phyloP scores from a whole-genome alignment of 2,888 invertebrate genomes.

The Hydrotaea diabolus region DNA sequence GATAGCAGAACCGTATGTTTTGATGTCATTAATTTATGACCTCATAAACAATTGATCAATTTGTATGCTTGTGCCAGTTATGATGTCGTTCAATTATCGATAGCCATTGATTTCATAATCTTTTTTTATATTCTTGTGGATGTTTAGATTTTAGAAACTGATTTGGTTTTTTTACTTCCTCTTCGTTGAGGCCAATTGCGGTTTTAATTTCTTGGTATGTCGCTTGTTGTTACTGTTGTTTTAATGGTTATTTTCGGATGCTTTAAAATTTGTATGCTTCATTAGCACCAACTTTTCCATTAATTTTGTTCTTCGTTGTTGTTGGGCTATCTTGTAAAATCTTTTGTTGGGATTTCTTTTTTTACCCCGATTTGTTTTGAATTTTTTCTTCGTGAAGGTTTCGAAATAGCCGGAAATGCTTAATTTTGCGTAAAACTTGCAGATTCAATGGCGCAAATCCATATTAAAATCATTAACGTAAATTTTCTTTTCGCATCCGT shows the following conservation, averaged over 20 bases:
- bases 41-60: conserved; percentile 2
- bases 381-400: conserved; percentile 28
- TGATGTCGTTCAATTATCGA: background rate
- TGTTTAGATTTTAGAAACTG: background rate
- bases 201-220: background rate
- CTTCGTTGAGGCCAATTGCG: background rate
- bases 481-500: background rate
- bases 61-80: background rate
- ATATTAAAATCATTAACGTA: conserved; percentile 53
- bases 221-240: too few relatives aligned
- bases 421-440: conserved; percentile 67
- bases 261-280: conserved; percentile 49
- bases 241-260: background rate
- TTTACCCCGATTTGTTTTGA: conserved; percentile 22
- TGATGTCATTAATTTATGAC: conserved; percentile 41
- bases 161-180: background rate
- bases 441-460: conserved; percentile 63
- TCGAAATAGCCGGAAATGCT: conserved; percentile 57
- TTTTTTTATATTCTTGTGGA: background rate
- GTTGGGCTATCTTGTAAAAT: background rate
- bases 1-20: background rate
- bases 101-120: background rate
- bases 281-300: conserved; percentile 42
- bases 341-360: background rate
- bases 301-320: conserved; percentile 1